Evolutionary conservation across 2,797 vertebrate species (phyloP).

Genomic region (Naso thynnoides): DNA sequence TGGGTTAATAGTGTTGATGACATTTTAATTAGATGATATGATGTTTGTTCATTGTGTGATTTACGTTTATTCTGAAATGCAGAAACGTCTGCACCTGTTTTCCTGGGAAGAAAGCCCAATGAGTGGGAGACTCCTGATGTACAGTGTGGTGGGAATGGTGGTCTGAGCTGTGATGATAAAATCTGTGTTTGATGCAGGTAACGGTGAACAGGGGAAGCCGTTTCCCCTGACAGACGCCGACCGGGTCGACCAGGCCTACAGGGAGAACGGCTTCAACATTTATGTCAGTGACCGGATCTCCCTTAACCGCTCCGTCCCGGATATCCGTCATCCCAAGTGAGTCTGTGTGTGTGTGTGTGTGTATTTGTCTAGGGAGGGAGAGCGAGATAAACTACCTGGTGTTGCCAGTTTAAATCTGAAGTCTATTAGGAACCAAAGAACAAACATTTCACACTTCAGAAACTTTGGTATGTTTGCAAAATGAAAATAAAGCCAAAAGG

Average conservation of each 20-base stretch:
- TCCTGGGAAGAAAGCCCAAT: too few species aligned
- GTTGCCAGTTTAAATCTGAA: not conserved
- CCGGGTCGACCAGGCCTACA: conserved; percentile 93
- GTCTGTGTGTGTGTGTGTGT: conserved; percentile 58
- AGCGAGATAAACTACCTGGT: not conserved
- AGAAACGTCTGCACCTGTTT: not conserved
- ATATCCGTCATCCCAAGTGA: conserved; percentile 96
- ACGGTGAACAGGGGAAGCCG: conserved; percentile 93
- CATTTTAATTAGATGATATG: not conserved
- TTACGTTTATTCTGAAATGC: not conserved
- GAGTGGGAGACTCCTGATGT: too few species aligned
- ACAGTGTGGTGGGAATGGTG: not conserved
- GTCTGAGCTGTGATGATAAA: not conserved
- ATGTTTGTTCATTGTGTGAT: not conserved
- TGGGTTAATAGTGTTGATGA: not conserved
- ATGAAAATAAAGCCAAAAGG: too few species aligned
- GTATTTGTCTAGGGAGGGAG: not conserved
- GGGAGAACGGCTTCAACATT: conserved; percentile 98
- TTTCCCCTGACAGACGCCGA: conserved; percentile 92
- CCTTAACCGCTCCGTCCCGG: conserved; percentile 94
- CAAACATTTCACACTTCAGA: too few species aligned
- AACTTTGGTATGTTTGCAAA: not conserved
- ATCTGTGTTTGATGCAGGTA: conserved; percentile 78
- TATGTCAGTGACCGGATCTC: conserved; percentile 96
- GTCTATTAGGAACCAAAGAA: not conserved